These are phyloP conservation scores for Axea sp. DNA, from an alignment of 2,888 invertebrate species.

Conservation along the genomic window DNA sequence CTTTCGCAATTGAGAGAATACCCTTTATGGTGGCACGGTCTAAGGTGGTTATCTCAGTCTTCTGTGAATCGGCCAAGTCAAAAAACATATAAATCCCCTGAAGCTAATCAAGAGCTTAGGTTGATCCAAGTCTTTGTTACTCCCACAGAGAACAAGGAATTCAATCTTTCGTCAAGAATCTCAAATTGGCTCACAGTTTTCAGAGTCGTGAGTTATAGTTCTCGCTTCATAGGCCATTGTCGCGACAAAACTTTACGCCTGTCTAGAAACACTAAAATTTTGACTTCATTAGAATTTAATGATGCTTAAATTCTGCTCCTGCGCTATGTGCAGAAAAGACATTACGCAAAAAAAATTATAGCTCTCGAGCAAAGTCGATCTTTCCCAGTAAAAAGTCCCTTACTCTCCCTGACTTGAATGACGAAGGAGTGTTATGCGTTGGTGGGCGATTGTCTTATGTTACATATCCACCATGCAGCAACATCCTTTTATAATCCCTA, in stretches of 20 bases:
- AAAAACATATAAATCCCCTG: neutral
- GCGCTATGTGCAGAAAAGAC: neutral
- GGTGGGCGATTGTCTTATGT: neutral
- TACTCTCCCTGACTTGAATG: neutral
- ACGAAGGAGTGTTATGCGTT: neutral
- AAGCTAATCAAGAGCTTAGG: neutral
- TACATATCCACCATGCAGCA: neutral
- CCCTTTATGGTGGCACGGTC: slow-evolving; percentile 21
- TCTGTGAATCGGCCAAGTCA: slow-evolving; percentile 1
- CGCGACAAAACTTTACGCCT: no score
- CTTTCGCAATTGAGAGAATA: neutral
- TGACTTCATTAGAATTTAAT: neutral
- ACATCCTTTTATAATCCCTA: slow-evolving; percentile 7
- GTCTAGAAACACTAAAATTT: no score
- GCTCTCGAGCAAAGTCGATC: neutral
- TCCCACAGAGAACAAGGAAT: no score
- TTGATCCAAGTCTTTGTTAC: no score
- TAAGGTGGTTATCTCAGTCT: slow-evolving; percentile 30
- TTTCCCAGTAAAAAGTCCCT: neutral
- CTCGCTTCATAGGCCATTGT: neutral
- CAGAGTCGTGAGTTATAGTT: neutral
- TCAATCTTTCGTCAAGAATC: no score
- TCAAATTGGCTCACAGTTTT: slow-evolving; percentile 6
- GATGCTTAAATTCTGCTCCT: neutral
- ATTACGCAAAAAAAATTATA: neutral